phyloP scores from a whole-genome alignment of 1,140 invertebrate genomes.

The Ceratina australensis region DNA sequence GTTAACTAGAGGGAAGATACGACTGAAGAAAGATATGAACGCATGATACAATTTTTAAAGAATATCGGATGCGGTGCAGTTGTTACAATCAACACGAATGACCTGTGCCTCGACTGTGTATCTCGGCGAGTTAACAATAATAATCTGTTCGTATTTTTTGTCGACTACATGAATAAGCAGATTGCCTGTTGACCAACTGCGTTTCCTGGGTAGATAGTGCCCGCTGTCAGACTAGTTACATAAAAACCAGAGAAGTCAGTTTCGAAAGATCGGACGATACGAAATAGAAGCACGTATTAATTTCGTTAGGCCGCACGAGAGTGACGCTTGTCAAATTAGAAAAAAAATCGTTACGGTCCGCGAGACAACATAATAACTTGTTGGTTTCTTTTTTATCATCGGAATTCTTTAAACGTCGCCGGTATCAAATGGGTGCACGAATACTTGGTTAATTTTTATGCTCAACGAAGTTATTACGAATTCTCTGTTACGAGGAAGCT shows the following conservation, averaged over 20 bases:
- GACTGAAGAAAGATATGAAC: no score
- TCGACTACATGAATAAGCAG: conserved; percentile 17
- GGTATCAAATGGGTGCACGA: no score
- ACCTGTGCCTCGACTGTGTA: neutral
- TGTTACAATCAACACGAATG: neutral
- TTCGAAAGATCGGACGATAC: neutral
- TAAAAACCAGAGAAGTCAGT: neutral
- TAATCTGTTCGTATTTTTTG: neutral
- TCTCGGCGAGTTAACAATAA: conserved; percentile 8
- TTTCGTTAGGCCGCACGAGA: neutral
- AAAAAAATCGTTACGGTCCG: neutral
- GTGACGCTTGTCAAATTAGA: neutral
- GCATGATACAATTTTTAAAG: conserved; percentile 14
- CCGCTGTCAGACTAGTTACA: neutral
- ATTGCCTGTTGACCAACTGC: conserved; percentile 20
- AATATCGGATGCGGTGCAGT: neutral
- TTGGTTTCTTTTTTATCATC: no score
- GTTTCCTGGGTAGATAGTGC: conserved; percentile 32
- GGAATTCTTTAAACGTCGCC: no score
- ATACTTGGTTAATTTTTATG: no score
- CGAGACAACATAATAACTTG: no score
- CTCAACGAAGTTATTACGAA: no score
- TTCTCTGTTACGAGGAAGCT: no score
- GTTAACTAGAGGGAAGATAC: no score
- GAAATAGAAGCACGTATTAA: neutral